phyloP scores from a whole-genome alignment of 2,113 vertebrate species.

The Chascanopsetta lugubris region DNA sequence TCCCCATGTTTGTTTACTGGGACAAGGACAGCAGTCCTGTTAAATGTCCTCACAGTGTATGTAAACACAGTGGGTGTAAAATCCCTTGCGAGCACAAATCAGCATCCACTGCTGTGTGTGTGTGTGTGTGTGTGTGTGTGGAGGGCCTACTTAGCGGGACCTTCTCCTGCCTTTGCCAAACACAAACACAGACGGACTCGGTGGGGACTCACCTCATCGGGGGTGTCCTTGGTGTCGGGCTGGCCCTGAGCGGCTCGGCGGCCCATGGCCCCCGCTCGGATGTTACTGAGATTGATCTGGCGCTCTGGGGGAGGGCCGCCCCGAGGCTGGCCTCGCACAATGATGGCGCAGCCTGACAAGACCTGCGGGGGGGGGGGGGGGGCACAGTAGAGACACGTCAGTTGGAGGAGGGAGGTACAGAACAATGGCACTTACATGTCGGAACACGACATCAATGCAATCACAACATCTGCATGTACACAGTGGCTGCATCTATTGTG shows the following conservation, averaged over 20 bases:
- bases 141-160: neutral
- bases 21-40: too few relatives aligned
- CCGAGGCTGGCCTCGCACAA: constrained; percentile 93
- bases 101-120: too few relatives aligned
- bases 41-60: too few relatives aligned
- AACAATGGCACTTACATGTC: too few relatives aligned
- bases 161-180: constrained; percentile 27
- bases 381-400: constrained; percentile 5
- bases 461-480: constrained; percentile 1
- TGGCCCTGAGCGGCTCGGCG: constrained; percentile 87
- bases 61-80: too few relatives aligned
- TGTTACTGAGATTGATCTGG: constrained; percentile 98
- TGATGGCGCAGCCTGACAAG: constrained; percentile 96
- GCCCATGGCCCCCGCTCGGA: constrained; percentile 89
- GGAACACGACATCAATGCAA: too few relatives aligned
- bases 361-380: constrained; percentile 79
- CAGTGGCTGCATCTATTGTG: neutral
- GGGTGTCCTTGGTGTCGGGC: constrained; percentile 90
- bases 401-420: accelerated
- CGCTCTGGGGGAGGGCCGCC: constrained; percentile 94
- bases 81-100: neutral
- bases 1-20: too few relatives aligned
- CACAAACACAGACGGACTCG: constrained; percentile 22
- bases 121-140: neutral
- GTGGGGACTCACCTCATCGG: constrained; percentile 87